Conservation (phyloP, 2,888 invertebrate species). For the Amblyjoppa proteus region DNA sequence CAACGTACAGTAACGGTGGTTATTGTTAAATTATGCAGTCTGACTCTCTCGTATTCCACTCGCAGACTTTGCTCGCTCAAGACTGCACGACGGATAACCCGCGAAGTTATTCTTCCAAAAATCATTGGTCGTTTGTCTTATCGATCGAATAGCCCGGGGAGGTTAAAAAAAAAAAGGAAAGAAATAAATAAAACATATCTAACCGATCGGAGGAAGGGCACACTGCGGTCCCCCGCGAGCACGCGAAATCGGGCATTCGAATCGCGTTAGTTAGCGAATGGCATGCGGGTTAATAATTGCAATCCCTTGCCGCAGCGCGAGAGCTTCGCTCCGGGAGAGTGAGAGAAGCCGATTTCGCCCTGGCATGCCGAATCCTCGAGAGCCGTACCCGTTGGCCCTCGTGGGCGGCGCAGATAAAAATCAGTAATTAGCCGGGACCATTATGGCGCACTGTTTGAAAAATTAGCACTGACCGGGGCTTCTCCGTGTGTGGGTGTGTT, state of each 20-base stretch:
- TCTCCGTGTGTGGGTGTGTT: slow-evolving; percentile 33
- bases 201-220: slow-evolving; percentile 24
- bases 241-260: slow-evolving; percentile 64
- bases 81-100: background rate
- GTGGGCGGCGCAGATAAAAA: slow-evolving; percentile 82
- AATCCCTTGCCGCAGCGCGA: slow-evolving; percentile 64
- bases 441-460: slow-evolving; percentile 84
- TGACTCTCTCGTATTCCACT: slow-evolving; percentile 34
- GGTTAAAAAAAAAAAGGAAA: too few relatives aligned
- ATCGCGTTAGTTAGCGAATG: slow-evolving; percentile 74
- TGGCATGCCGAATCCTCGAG: slow-evolving; percentile 68
- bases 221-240: slow-evolving; percentile 43
- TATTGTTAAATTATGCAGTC: slow-evolving; percentile 68
- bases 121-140: slow-evolving; percentile 52
- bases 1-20: slow-evolving; percentile 38
- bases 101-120: slow-evolving; percentile 3
- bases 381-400: slow-evolving; percentile 65
- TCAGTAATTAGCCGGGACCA: slow-evolving; percentile 85
- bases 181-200: slow-evolving; percentile 17
- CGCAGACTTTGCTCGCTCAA: slow-evolving; percentile 25
- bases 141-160: background rate
- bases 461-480: slow-evolving; percentile 80
- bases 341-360: slow-evolving; percentile 61
- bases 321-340: slow-evolving; percentile 56
- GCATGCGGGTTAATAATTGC: slow-evolving; percentile 75